Base-by-base conservation (phyloP, 1,140 invertebrate genomes). In the Rhopalosiphum maidis region DNA sequence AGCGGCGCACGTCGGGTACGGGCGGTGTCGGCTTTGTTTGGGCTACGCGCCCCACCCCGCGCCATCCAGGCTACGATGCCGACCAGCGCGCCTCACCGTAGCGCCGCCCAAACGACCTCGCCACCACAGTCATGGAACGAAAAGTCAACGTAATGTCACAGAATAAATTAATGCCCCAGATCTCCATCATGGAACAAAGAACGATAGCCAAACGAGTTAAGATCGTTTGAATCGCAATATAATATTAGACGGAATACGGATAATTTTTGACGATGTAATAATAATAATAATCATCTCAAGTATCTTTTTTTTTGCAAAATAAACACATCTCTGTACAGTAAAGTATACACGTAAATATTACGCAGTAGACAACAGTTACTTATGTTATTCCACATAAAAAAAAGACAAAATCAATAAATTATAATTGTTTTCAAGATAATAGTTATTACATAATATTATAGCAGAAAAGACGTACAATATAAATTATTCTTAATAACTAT, bases 1-100 rank as follows among this genome's bases (percentile, higher is more conserved):
- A 77, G 43, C 91, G 51, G 25, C 91, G 37, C 77, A 86, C 91
- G 82, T 92, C 91, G n/a, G 77, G 18, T n/a, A 86, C 77, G 91
- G 91, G 77, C 68, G 91, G 77, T 85, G 91, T 11, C 82, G 82
- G 91, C 91, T 93, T 93, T 91, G 90, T 91, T 91, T 93, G 91
- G 85, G 25, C 85, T 54, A 25, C 0, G 91, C 25, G 46, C 91
- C 91, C 48, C 48, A 55, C 91, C 91, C 30, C 46, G 30, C 82
- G 23, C 25, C 48, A 9, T 43, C 82, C 48, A 89, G 48, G 51
- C 88, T 41, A 22, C 87, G 48, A n/a, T 41, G 46, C n/a, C 86
- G 51, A 54, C 22, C 91, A 8, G 77, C 22, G 22, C 91, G 77
- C 43, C 8, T 18, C 5, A 18, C 43, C 1, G 18, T 77, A 46